phyloP scores from a whole-genome alignment of 2,113 vertebrate genomes.

The Oncorhynchus masou region DNA sequence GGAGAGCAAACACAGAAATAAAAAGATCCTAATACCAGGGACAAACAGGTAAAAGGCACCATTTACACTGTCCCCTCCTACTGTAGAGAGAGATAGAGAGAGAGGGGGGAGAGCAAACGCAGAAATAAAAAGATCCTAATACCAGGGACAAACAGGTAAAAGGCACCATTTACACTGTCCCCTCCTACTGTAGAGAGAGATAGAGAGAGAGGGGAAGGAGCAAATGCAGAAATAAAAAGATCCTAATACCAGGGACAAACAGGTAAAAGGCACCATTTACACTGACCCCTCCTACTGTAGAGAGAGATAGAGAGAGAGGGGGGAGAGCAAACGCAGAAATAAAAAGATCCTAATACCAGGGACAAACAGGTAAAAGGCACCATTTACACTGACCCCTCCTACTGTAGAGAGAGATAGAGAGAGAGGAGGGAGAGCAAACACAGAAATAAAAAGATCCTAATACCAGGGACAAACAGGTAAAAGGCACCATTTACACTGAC shows the following conservation, averaged over 20 bases:
- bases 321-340: neutral
- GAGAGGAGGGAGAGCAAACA: neutral
- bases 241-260: conserved; percentile 1
- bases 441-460: neutral
- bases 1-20: neutral
- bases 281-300: conserved; percentile 53
- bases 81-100: conserved; percentile 24
- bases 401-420: conserved; percentile 23
- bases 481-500: too few relatives aligned
- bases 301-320: conserved; percentile 6
- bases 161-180: too few relatives aligned
- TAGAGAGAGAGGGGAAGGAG: neutral
- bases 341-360: neutral
- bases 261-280: too few relatives aligned
- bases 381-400: conserved; percentile 56
- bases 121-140: neutral
- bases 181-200: conserved; percentile 44
- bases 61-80: conserved; percentile 54
- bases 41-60: too few relatives aligned
- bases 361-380: too few relatives aligned
- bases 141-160: too few relatives aligned
- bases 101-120: neutral
- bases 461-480: too few relatives aligned
- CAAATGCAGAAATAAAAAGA: neutral
- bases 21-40: neutral